Percentiles rank a stretch among this genome's conserved stretches.
These are phyloP conservation scores for Dicycla oo DNA, from an alignment of 2,888 invertebrate genomes.

Conservation along the genomic window DNA sequence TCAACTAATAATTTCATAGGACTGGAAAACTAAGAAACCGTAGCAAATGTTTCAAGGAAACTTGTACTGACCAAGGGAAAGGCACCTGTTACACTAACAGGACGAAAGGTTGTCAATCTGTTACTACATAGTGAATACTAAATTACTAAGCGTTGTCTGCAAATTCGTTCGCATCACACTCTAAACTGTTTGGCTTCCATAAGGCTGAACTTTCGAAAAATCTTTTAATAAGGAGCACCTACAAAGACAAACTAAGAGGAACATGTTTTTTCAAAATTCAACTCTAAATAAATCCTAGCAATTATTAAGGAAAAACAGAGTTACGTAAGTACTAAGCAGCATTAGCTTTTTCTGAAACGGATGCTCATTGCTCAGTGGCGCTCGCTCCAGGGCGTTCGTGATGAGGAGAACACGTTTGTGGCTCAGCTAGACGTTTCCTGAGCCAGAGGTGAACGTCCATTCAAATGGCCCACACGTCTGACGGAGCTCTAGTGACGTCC, in stretches of 20 bases:
- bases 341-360: constrained; percentile 25
- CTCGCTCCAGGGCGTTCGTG: constrained; percentile 50
- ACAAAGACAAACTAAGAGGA: neutral
- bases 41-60: constrained; percentile 1
- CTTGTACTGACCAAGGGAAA: neutral
- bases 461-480: constrained; percentile 53
- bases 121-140: neutral
- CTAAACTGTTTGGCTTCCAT: neutral
- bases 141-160: neutral
- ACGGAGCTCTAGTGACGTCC: constrained; percentile 15
- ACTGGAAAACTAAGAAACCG: neutral
- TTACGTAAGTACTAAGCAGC: neutral
- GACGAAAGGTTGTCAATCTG: constrained; percentile 20
- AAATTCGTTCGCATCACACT: neutral
- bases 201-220: no score
- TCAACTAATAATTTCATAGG: neutral
- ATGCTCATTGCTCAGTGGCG: constrained; percentile 7
- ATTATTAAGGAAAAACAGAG: neutral
- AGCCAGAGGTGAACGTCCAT: constrained; percentile 64
- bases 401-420: constrained; percentile 57
- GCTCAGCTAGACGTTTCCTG: constrained; percentile 43
- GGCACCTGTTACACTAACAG: neutral
- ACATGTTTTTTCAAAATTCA: neutral
- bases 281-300: neutral
- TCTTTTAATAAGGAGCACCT: no score